Base-by-base conservation (phyloP, 2,113 vertebrate species). In the Eulacestoma nigropectus region DNA sequence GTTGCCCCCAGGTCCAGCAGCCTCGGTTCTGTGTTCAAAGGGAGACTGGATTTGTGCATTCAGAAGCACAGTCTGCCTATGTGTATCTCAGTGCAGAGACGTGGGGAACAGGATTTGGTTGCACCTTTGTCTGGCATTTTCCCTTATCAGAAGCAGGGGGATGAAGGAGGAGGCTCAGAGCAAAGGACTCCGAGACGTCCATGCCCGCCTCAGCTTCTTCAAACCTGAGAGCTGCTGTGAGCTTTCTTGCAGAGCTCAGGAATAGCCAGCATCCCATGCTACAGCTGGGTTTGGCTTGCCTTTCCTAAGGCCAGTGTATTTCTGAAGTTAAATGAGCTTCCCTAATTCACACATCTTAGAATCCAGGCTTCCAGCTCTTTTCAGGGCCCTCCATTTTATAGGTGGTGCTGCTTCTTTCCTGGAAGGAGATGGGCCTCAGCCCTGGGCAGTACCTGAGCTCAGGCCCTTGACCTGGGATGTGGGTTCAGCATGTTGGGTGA, bases 1-100 rank as follows among this genome's bases (percentile, higher is more conserved):
- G 3, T 10, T 2, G 0, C 14, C 37, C 10, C 13, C 1, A 3
- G 3, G 21, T 33, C 23, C 12, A 0, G 21, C 8, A 1, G 62
- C 23, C 52, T 42, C 7, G 0, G 30, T 10, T 39, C 15, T 49
- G 17, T 12, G 3, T 39, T 44, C 6, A 1, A 7, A 26, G 37
- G 11, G n/a, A 46, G 26, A 19, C 32, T 22, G 64, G 35, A 7
- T 37, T 35, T 14, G 16, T 2, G 3, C 3, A 5, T 22, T 21
- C 21, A 29, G 35, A 10, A 21, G 46, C 63, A 18, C 8, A 2
- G 8, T 29, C 50, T 37, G 29, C 15, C 35, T 21, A 2, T 11
- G 32, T 1, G 9, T 22, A 1, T 22, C 50, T 60, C 29, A 0
- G 30, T 10, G 52, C 42, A 13, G 14, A 22, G 39, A 7, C 0